Base-by-base conservation (phyloP, 2,113 vertebrate genomes). In the Hydropotes inermis region DNA sequence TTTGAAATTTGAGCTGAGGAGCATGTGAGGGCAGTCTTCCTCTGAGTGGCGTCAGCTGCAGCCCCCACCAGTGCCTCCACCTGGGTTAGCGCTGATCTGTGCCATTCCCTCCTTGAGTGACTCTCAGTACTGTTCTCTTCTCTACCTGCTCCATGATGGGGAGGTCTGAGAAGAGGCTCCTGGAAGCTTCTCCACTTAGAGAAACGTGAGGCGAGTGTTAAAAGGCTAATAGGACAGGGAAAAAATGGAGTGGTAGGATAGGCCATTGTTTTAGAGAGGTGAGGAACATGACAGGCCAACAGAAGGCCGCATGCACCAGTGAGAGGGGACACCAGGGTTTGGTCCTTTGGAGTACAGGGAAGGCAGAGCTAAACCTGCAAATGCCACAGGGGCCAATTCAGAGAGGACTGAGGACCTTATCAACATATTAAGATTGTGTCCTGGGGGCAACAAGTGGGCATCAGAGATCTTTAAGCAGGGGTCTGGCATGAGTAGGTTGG, bases 21-120 rank as follows among this genome's bases (percentile, higher is more conserved):
- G 14, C 39, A 33, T 0, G 0, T 0, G 1, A 8, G 30, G 47
- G 55, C 28, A 78, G 39, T 4, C n/a, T 36, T 30, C 28, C 30
- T 60, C 19, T 78, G 39, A 79, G 36, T 45, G 17, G 15, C 0
- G 4, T 33, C 33, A 13, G 14, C n/a, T 7, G 23, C n/a, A 17
- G 9, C 45, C 33, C 21, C 67, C 36, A 2, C 2, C 0, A 7
- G 25, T 11, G 3, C 28, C 61, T 39, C 28, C 7, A 2, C 6
- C 58, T 7, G 45, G 81, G 47, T 70, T 21, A 76, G 36, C 33
- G 43, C 85, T 67, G 47, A 6, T 28, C 23, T 23, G 39, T 0
- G 5, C 21, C 27, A 28, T 19, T n/a, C 45, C 2, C 10, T 28
- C n/a, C 11, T 0, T 19, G 43, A 13, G 14, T 17, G 11, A 23